Evolutionary conservation across 2,797 vertebrate species (phyloP).

Genomic region (Decapterus maruadsi): DNA sequence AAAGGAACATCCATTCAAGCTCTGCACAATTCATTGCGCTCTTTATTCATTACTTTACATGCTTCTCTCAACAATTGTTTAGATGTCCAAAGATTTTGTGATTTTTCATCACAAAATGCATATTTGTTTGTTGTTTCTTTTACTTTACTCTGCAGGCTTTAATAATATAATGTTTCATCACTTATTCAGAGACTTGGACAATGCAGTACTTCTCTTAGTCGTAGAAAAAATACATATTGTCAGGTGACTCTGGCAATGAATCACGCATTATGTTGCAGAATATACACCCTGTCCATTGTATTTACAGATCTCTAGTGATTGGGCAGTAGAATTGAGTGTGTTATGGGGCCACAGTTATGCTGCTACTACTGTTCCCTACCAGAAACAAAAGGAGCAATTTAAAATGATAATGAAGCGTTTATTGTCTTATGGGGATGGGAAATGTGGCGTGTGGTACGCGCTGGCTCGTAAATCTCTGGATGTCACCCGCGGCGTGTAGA

Average conservation of each 20-base stretch:
- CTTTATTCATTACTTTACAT: constrained; percentile 56
- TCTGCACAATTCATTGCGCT: constrained; percentile 46
- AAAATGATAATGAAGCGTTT: constrained; percentile 86
- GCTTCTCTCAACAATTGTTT: constrained; percentile 47
- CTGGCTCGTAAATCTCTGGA: constrained; percentile 84
- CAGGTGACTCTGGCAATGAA: constrained; percentile 35
- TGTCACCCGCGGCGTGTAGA: constrained; percentile 79
- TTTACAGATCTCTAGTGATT: constrained; percentile 50
- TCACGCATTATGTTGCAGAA: constrained; percentile 23
- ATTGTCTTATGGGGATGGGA: constrained; percentile 81
- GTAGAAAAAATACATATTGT: constrained; percentile 30
- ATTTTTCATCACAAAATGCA: constrained; percentile 31
- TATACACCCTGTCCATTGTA: constrained; percentile 37
- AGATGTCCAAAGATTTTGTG: constrained; percentile 51
- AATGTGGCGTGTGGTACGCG: constrained; percentile 72
- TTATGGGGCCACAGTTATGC: constrained; percentile 59
- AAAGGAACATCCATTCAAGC: constrained; percentile 66
- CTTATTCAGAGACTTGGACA: constrained; percentile 27
- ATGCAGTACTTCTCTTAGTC: constrained; percentile 18
- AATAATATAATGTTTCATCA: constrained; percentile 17
- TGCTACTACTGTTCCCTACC: constrained; percentile 60
- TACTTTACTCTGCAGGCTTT: constrained; percentile 19
- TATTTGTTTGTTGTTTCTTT: constrained; percentile 12
- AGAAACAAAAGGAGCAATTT: constrained; percentile 83
- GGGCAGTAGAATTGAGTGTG: constrained; percentile 55